Base-by-base conservation (phyloP, 2,888 invertebrate genomes). In the Drosophila merina region DNA sequence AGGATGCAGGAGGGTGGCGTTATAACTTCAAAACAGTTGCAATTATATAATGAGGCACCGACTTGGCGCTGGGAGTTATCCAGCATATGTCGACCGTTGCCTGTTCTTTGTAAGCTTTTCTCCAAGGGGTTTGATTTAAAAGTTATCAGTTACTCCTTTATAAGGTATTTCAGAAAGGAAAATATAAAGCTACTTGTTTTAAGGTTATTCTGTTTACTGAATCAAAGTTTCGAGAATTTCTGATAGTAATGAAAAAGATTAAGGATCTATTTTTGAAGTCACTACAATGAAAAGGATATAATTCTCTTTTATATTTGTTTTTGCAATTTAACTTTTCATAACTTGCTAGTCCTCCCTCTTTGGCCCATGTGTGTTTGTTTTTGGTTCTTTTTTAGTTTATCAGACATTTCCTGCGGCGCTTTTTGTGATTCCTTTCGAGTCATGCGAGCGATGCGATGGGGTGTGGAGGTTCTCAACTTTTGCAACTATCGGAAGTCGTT, bases 401-500 rank as follows among this genome's bases (percentile, higher is more conserved):
- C 84, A 75, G 74, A 80, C 70, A 72, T 80, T 72, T 82, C 81
- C 86, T 84, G 84, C 55, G 67, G 84, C 76, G 57, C 71, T 77
- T 77, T 82, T 72, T 77, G 69, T 77, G 72, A 75, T 57, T 74
- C 62, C 72, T 52, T 59, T 79, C 5, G 42, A 47, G 38, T 52
- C 38, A 28, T 26, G 48, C 20, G 36, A 33, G 48, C 20, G 42
- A 42, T 5, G 26, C 42, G 40, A n/a, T n/a, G 31, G 28, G 9
- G 28, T 12, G 59, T 38, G 58, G 58, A 51, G 52, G 31, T 44
- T 57, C 47, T 50, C 72, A 86, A 86, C 72, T 80, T 82, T 82
- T 83, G 69, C 74, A 74, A 86, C 84, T 82, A 82, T 86, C 82
- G 80, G 82, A 82, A 82, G 86, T 82, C 82, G 84, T 86, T 82